These are phyloP conservation scores for Momotus momota DNA, from an alignment of 2,797 vertebrate species.

Conservation along the genomic window DNA sequence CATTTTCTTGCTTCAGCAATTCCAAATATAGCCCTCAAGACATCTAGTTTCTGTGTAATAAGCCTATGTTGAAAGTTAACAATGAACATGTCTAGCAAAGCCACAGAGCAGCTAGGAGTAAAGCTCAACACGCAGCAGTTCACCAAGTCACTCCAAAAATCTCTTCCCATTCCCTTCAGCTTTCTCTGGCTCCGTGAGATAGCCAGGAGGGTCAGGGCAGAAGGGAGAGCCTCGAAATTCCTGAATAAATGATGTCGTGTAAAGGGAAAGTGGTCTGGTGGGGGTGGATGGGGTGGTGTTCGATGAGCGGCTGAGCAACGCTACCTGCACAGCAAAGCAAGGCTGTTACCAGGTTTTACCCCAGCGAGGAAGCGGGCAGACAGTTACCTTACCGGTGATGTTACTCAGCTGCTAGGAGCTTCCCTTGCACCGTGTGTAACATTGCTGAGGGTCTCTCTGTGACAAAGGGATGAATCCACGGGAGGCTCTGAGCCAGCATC, in stretches of 20 bases:
- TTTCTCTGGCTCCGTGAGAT: neutral
- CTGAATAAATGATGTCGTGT: neutral
- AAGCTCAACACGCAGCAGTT: neutral
- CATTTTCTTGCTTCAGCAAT: conserved; percentile 53
- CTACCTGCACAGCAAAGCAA: neutral
- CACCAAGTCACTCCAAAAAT: neutral
- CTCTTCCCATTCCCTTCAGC: neutral
- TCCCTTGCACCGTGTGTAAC: neutral
- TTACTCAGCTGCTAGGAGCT: neutral
- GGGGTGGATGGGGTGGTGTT: neutral
- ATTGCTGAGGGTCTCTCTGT: neutral
- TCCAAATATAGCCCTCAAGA: conserved; percentile 65
- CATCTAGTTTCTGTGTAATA: conserved; percentile 45
- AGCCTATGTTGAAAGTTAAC: conserved; percentile 20
- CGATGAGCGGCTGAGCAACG: neutral
- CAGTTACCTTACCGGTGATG: neutral
- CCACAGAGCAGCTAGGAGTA: neutral
- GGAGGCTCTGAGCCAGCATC: neutral
- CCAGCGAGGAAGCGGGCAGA: neutral
- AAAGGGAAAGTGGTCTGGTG: neutral
- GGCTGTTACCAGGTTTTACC: neutral
- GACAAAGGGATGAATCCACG: neutral
- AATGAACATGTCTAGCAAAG: conserved; percentile 30
- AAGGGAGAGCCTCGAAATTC: neutral
- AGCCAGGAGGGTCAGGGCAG: accelerated